Evolutionary conservation across 2,113 vertebrate species (phyloP).

Genomic region (Tor tambroides): DNA sequence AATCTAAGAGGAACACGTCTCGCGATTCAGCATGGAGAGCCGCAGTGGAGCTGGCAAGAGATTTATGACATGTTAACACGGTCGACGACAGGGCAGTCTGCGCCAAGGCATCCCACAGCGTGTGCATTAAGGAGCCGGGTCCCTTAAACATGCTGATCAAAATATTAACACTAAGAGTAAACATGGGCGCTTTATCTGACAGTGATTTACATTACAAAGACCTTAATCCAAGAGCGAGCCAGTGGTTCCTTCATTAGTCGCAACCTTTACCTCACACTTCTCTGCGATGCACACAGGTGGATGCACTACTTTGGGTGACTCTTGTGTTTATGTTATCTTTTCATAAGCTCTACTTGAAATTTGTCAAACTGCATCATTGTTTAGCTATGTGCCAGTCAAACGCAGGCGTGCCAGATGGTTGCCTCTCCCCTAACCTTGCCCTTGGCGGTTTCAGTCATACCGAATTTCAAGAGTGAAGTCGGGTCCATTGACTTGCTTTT

Average conservation of each 20-base stretch:
- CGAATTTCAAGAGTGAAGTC: constrained; percentile 70
- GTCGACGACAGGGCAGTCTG: constrained; percentile 75
- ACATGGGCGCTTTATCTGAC: constrained; percentile 84
- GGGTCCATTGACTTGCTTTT: constrained; percentile 54
- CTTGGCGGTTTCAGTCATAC: constrained; percentile 81
- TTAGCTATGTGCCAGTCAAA: constrained; percentile 88
- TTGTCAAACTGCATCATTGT: constrained; percentile 96
- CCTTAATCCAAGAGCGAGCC: constrained; percentile 80
- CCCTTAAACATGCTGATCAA: constrained; percentile 88
- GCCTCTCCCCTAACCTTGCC: constrained; percentile 81
- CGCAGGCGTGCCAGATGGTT: constrained; percentile 84
- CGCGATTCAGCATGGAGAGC: constrained; percentile 45
- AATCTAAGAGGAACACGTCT: constrained; percentile 70
- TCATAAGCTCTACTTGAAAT: constrained; percentile 92
- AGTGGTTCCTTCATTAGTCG: constrained; percentile 83
- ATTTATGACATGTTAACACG: constrained; percentile 85
- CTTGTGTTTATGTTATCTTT: constrained; percentile 91
- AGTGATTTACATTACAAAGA: constrained; percentile 84
- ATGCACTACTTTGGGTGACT: constrained; percentile 78
- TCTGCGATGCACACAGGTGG: constrained; percentile 86
- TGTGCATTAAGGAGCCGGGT: constrained; percentile 87
- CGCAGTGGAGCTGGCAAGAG: constrained; percentile 71
- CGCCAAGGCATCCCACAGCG: constrained; percentile 74
- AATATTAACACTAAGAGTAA: constrained; percentile 87
- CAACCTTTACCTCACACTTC: constrained; percentile 86